Evolutionary conservation across 92 coral and sea anemone genomes (phyloP).

Genomic region (Palythoa grandis): DNA sequence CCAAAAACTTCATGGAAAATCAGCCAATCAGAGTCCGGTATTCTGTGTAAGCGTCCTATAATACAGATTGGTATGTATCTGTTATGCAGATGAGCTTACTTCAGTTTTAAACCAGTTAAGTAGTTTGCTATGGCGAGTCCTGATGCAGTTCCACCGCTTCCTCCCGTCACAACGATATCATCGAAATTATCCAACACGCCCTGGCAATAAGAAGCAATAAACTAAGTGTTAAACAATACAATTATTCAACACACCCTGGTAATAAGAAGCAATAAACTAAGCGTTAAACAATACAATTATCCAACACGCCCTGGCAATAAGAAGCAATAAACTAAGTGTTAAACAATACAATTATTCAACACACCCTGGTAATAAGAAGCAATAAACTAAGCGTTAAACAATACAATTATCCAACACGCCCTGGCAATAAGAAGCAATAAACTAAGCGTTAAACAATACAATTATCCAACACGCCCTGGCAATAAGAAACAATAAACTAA

Average conservation of each 20-base stretch:
- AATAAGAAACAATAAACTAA: neutral
- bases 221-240: neutral
- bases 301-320: conserved; percentile 24
- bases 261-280: too few species aligned
- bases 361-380: conserved; percentile 15
- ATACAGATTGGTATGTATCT: too few species aligned
- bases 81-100: neutral
- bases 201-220: neutral
- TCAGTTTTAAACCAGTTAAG: conserved; percentile 41
- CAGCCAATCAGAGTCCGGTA: too few species aligned
- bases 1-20: too few species aligned
- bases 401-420: conserved; percentile 33
- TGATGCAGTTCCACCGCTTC: conserved; percentile 49
- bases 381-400: neutral
- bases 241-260: too few species aligned
- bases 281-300: too few species aligned
- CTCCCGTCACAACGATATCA: conserved; percentile 50
- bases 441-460: neutral
- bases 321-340: neutral
- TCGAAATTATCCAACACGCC: conserved; percentile 43
- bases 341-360: conserved; percentile 13
- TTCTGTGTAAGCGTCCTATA: too few species aligned
- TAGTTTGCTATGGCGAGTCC: conserved; percentile 51
- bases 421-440: neutral
- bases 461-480: conserved; percentile 38